Base-by-base conservation (phyloP, 2,888 invertebrate genomes). In the Orthosia gothica region DNA sequence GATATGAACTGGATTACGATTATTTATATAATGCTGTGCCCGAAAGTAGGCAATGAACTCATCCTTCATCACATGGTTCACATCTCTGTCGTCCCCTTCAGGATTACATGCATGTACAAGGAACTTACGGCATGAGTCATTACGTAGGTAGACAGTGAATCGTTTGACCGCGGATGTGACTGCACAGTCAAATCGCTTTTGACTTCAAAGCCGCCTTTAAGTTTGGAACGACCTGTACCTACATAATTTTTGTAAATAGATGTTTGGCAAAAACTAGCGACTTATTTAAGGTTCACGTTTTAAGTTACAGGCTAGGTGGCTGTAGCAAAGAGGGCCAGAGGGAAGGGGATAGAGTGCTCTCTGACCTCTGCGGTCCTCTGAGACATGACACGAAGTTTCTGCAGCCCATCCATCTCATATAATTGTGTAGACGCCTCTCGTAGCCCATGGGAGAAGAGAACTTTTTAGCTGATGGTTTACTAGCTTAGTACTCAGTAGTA, bases 291-390 rank as follows among this genome's bases (percentile, higher is more conserved):
- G 4, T 52, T 23, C 50, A 40, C 18, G 11, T 23, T 65, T 13
- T 5, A 26, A 62, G 9, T 16, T n/a, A 16, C 16, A 63, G 16
- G 3, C 26, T 47, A 15, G 3, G 13, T 2, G 15, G 7, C 26
- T 57, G 40, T 49, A 3, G 40, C n/a, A 57, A 40, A 49, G 26
- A 26, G 26, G 18, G 4, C 49, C 9, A 18, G 15, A 26, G 61
- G 54, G 26, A 15, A 15, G 1, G 49, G 49, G 11, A 23, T 52
- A 75, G 45, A 70, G 69, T 76, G 69, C 69, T 55, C 18, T 26
- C 20, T 50, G 74, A 64, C 59, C 71, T 55, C 59, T 71, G 13
- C 15, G 4, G 15, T 40, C 78, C 64, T 64, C 59, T 71, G 78
- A 59, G 78, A 50, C 15, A 47, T 55, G 13, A 69, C 45, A 50